These are phyloP conservation scores for Glaucidium brasilianum DNA, from an alignment of 2,113 vertebrate species.

Conservation along the genomic window DNA sequence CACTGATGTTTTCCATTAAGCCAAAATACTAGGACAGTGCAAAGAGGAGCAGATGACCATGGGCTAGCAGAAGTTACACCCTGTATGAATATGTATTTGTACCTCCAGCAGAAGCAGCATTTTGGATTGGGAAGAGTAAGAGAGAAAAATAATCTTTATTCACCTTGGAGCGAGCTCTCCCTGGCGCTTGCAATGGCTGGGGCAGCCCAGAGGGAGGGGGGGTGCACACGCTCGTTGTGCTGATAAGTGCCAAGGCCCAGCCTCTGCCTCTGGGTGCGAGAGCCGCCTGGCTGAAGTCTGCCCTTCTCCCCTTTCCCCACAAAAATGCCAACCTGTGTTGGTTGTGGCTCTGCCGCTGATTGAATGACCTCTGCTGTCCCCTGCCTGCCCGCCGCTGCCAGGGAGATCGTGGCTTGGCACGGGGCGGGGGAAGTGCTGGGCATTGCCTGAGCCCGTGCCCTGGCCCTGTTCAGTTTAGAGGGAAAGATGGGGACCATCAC, in stretches of 20 bases:
- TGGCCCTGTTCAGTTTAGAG: too few species aligned
- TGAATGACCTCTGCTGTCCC: neutral
- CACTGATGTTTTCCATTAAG: neutral
- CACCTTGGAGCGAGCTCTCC: neutral
- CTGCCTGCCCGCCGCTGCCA: neutral
- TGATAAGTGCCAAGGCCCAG: neutral
- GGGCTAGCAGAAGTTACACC: neutral
- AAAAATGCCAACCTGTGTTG: neutral
- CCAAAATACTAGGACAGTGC: neutral
- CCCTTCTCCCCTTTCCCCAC: neutral
- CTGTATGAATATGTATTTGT: neutral
- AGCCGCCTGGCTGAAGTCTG: fast-evolving
- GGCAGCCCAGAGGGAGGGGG: neutral
- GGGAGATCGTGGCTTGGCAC: fast-evolving
- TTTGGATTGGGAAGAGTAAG: neutral
- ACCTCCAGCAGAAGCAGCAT: neutral
- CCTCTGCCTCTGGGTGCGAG: neutral
- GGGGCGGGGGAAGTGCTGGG: fast-evolving
- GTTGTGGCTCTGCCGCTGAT: fast-evolving
- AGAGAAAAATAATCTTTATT: neutral
- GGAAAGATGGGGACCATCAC: neutral
- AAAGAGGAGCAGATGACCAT: neutral
- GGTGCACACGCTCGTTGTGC: fast-evolving
- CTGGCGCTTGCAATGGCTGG: fast-evolving
- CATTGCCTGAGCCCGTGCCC: neutral